These are phyloP conservation scores for Fabriciana adippe DNA, from an alignment of 2,888 invertebrate species.

Conservation along the genomic window DNA sequence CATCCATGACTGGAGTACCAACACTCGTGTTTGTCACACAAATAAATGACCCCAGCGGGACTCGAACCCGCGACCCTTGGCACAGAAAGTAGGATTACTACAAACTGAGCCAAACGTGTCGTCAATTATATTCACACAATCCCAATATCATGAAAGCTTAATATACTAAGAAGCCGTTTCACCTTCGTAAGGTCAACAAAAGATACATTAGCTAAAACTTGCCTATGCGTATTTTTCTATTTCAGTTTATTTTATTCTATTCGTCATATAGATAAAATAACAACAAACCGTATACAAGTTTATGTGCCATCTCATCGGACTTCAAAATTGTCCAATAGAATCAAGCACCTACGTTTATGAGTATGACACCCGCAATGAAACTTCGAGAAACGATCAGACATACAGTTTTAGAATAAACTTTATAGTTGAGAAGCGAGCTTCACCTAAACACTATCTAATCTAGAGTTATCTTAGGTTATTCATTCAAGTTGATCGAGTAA, in stretches of 20 bases:
- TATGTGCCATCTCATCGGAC: slow-evolving; percentile 39
- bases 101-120: too few species aligned
- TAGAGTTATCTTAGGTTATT: slow-evolving; percentile 29
- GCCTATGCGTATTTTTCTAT: background rate
- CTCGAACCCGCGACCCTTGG: too few species aligned
- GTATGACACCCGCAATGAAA: slow-evolving; percentile 39
- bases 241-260: slow-evolving; percentile 22
- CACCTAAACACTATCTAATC: slow-evolving; percentile 22
- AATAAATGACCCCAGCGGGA: too few species aligned
- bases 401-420: slow-evolving; percentile 27
- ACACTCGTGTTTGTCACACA: too few species aligned
- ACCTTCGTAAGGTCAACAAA: too few species aligned
- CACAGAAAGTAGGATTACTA: too few species aligned
- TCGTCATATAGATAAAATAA: slow-evolving; percentile 23
- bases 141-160: too few species aligned
- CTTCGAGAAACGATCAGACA: slow-evolving; percentile 33
- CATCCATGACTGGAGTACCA: too few species aligned
- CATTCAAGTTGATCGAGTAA: slow-evolving; percentile 27
- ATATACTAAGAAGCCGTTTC: too few species aligned
- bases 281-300: slow-evolving; percentile 30
- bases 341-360: slow-evolving; percentile 38
- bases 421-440: slow-evolving; percentile 12
- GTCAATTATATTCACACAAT: too few species aligned
- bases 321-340: slow-evolving; percentile 43
- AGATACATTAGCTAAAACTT: too few species aligned